Evolutionary conservation across 2,797 vertebrate genomes (phyloP), one percentile per base, ranked within the genome.

Genomic region (Taeniopygia guttata): DNA sequence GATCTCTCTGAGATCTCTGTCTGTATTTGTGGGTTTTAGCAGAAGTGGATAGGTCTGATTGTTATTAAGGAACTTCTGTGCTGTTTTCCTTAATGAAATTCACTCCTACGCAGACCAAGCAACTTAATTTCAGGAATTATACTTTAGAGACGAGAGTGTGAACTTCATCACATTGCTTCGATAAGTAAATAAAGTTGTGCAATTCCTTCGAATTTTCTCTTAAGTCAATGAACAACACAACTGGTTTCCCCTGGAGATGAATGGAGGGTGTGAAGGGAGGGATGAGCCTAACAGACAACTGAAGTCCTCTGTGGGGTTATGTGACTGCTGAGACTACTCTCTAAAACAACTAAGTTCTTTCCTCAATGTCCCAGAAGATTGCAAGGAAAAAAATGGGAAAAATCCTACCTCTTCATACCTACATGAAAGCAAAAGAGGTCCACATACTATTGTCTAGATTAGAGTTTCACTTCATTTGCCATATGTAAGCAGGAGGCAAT

Each of bases 11-110:
- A 89, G 66, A 38, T 86, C 25, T 43, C 62, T 45, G 3, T 54
- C 48, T 72, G 56, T 90, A 77, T 74, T 30, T 13, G 42, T 42
- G 51, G 3, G 4, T 60, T 90, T 87, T 70, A 88, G 42, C 27
- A 76, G 34, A 66, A 93, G 19, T 15, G 20, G 34, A 25, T 88
- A 54, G 32, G 40, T 90, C 52, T 21, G 67, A 51, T 52, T 51
- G 48, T 49, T 89, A 66, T 70, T 56, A 83, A 84, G 54, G 73
- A 89, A 78, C 68, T 80, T 84, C n/a, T 63, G 11, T 82, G 52
- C n/a, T 88, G 32, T 66, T 87, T 72, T 84, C 10, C 26, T 45
- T 95, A 84, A 94, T 54, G 72, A 89, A 90, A 84, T 93, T 91
- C 68, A 90, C 64, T 91, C 70, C 81, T 88, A 90, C 46, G 3